These are phyloP conservation scores for Dreissena rostriformis DNA, from an alignment of 1,140 invertebrate genomes.

Conservation along the genomic window DNA sequence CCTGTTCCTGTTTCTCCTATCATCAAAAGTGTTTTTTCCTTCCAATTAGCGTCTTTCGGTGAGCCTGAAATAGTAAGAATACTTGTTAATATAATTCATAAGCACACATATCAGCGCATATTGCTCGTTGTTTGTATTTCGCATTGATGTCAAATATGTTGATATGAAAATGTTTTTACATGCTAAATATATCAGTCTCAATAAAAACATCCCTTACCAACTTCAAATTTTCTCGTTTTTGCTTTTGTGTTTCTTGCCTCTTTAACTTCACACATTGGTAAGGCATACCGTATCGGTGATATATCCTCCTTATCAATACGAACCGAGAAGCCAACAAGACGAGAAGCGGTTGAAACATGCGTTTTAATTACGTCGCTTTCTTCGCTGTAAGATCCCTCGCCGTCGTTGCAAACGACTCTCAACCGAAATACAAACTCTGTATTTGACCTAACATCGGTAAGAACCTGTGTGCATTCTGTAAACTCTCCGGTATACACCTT, in stretches of 20 bases:
- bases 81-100: background rate
- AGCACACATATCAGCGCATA: no score
- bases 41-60: background rate
- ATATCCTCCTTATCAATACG: background rate
- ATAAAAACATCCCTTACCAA: slow-evolving; percentile 27
- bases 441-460: slow-evolving; percentile 6
- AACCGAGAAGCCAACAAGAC: slow-evolving; percentile 7
- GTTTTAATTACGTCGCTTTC: slow-evolving; percentile 26
- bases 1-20: slow-evolving; percentile 56
- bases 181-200: background rate
- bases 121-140: background rate
- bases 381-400: slow-evolving; percentile 39
- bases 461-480: background rate
- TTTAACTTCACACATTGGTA: background rate
- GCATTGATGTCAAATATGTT: background rate
- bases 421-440: slow-evolving; percentile 36
- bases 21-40: slow-evolving; percentile 56
- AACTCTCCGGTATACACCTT: slow-evolving; percentile 2
- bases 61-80: background rate
- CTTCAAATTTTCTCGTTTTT: slow-evolving; percentile 41
- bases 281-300: slow-evolving; percentile 8
- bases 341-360: slow-evolving; percentile 8
- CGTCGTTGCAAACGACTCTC: slow-evolving; percentile 11
- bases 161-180: background rate
- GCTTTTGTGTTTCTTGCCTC: slow-evolving; percentile 14